Conservation (phyloP, 92 coral and sea anemone genomes). For the Zoanthus solanderi region DNA sequence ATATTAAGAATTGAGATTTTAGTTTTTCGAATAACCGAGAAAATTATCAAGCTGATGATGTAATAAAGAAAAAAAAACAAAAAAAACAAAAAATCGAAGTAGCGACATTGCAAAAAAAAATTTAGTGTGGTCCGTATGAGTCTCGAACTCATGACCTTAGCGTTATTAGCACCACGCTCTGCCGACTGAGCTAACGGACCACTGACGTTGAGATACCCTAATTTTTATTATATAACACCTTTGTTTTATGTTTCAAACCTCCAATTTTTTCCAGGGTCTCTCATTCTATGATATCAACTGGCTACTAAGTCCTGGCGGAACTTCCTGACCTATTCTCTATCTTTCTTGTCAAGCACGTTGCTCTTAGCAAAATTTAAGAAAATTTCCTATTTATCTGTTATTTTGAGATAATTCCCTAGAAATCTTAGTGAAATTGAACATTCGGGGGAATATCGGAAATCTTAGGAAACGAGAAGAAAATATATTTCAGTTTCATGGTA, state of each 20-base stretch:
- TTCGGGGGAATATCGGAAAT: conserved; percentile 24
- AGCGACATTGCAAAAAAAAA: background rate
- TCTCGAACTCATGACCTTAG: conserved; percentile 86
- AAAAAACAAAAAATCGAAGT: too few relatives aligned
- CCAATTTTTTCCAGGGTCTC: conserved; percentile 14
- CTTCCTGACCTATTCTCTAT: background rate
- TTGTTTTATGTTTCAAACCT: background rate
- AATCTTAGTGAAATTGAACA: background rate
- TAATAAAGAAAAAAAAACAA: too few relatives aligned
- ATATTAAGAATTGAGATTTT: too few relatives aligned
- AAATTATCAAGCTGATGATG: too few relatives aligned
- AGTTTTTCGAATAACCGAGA: too few relatives aligned
- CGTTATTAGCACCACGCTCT: conserved; percentile 91
- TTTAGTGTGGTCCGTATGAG: conserved; percentile 72
- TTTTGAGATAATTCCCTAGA: conserved; percentile 23
- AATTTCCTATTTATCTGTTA: conserved; percentile 7
- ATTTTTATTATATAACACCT: too few relatives aligned
- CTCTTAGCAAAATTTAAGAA: background rate
- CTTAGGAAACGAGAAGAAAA: conserved; percentile 43
- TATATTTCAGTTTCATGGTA: conserved; percentile 80
- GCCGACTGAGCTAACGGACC: conserved; percentile 94
- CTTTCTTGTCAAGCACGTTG: conserved; percentile 11
- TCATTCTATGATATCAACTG: background rate
- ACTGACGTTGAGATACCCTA: background rate
- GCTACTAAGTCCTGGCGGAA: conserved; percentile 40